Conservation (phyloP, 2,113 vertebrate species). For the Chaetodon auriga region DNA sequence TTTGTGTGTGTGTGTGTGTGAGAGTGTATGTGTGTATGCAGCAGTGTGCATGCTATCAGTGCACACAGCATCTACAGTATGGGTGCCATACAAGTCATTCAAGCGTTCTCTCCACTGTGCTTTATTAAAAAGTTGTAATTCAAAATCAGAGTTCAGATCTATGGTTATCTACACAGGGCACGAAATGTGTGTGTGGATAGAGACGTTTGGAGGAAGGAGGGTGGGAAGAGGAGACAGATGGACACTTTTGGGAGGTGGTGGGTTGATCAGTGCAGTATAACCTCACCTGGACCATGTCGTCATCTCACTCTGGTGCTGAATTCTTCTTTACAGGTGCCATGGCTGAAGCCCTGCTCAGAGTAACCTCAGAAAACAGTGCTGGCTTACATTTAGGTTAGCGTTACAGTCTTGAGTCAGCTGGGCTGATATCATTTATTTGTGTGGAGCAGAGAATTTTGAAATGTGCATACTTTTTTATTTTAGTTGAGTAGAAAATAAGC, state of each 20-base stretch:
- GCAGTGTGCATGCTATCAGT: slow-evolving; percentile 60
- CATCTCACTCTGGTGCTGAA: slow-evolving; percentile 71
- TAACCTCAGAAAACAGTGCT: slow-evolving; percentile 58
- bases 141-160: slow-evolving; percentile 37
- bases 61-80: slow-evolving; percentile 56
- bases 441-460: slow-evolving; percentile 64
- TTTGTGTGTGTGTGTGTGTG: slow-evolving; percentile 38
- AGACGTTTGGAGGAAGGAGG: neutral
- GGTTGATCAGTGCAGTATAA: slow-evolving; percentile 3
- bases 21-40: slow-evolving; percentile 49
- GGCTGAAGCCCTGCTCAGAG: slow-evolving; percentile 52
- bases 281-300: slow-evolving; percentile 44
- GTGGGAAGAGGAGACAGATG: neutral
- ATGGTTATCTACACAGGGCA: neutral
- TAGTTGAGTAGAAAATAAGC: slow-evolving; percentile 52
- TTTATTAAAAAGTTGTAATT: slow-evolving; percentile 53
- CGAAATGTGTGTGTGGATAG: neutral
- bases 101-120: slow-evolving; percentile 67
- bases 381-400: slow-evolving; percentile 60
- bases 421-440: slow-evolving; percentile 80
- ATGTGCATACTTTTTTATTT: slow-evolving; percentile 73
- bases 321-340: slow-evolving; percentile 65
- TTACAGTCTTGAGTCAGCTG: slow-evolving; percentile 81
- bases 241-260: neutral
- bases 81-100: slow-evolving; percentile 37